phyloP scores from a whole-genome alignment of 2,113 vertebrate genomes.

The Ciconia stormi region DNA sequence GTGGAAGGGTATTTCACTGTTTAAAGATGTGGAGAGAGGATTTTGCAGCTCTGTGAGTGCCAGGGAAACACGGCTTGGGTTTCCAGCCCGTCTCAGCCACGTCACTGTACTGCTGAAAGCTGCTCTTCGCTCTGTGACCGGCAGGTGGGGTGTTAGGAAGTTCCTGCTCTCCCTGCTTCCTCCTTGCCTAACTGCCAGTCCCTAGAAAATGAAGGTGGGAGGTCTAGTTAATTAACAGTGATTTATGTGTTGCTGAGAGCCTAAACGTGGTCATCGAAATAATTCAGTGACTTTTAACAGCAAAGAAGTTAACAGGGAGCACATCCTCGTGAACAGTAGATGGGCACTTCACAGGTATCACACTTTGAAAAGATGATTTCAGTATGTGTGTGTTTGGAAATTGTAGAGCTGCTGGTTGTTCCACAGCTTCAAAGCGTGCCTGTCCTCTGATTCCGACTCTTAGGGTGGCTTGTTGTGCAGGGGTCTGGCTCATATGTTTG shows the following conservation, averaged over 20 bases:
- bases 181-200: background rate
- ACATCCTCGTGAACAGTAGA: accelerated
- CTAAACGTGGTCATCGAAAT: background rate
- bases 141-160: background rate
- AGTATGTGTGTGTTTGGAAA: background rate
- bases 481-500: accelerated
- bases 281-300: background rate
- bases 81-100: background rate
- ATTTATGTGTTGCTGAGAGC: background rate
- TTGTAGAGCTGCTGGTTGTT: background rate
- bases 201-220: background rate
- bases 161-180: background rate
- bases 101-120: background rate
- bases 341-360: background rate
- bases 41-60: background rate
- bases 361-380: background rate
- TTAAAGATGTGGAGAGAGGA: background rate
- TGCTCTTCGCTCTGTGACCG: background rate
- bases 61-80: background rate
- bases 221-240: background rate
- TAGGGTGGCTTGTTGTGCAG: background rate
- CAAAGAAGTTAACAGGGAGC: background rate
- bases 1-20: background rate
- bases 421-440: background rate
- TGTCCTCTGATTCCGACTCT: background rate